Evolutionary conservation across 2,113 vertebrate species (phyloP).

Genomic region (Aegotheles bennettii): DNA sequence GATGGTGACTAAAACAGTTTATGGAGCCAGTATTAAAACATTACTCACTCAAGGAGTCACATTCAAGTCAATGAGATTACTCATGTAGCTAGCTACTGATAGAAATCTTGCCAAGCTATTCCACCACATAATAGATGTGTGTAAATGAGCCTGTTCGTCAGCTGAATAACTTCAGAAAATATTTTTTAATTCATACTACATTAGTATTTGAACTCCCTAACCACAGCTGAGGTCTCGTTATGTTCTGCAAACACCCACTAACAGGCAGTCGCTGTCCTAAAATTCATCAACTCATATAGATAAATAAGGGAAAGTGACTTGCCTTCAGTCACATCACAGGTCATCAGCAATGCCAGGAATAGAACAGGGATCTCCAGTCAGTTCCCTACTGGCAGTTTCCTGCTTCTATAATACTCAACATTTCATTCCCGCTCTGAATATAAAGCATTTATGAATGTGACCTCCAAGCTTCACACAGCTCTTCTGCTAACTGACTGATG

Average conservation of each 20-base stretch:
- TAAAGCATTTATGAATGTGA: conserved; percentile 42
- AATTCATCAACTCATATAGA: not conserved
- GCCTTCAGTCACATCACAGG: not conserved
- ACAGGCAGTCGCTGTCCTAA: not conserved
- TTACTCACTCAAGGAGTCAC: not conserved
- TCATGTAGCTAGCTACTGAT: not conserved
- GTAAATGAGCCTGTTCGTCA: conserved; percentile 6
- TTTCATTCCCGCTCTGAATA: not conserved
- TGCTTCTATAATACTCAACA: not conserved
- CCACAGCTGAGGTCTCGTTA: not conserved
- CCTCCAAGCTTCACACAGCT: conserved; percentile 16
- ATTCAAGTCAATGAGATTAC: conserved; percentile 2
- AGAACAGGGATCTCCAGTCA: not conserved
- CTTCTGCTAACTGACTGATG: not conserved
- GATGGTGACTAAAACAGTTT: conserved; percentile 17
- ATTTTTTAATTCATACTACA: not conserved
- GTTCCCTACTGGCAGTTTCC: not conserved
- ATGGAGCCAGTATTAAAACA: not conserved
- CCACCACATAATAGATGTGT: not conserved
- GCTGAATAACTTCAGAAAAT: not conserved
- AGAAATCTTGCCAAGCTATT: conserved; percentile 24
- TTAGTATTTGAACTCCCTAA: not conserved
- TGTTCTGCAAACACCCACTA: not conserved
- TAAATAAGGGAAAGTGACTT: not conserved
- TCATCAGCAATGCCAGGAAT: not conserved